Conservation (phyloP, 2,888 invertebrate genomes). For the Drosophila mettleri region DNA sequence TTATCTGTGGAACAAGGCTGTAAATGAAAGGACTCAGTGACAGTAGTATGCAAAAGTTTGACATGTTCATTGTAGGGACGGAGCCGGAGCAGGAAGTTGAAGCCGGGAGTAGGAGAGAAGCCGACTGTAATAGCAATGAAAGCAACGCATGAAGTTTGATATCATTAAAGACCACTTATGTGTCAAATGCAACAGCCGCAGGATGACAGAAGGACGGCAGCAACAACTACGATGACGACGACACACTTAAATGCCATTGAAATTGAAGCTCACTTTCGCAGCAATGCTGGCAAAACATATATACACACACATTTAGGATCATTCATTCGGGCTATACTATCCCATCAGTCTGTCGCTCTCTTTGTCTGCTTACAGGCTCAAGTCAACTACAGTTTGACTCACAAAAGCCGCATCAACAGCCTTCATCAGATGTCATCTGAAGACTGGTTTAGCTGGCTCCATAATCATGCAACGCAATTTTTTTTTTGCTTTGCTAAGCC, state of each 20-base stretch:
- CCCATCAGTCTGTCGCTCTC: neutral
- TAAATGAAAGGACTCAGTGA: constrained; percentile 62
- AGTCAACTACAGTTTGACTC: constrained; percentile 52
- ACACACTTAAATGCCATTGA: constrained; percentile 70
- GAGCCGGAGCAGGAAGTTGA: neutral
- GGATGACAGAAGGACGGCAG: constrained; percentile 24
- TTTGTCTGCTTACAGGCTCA: constrained; percentile 21
- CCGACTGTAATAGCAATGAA: constrained; percentile 49
- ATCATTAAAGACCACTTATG: constrained; percentile 76
- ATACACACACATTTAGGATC: constrained; percentile 5
- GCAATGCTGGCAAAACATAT: constrained; percentile 59
- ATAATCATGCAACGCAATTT: constrained; percentile 25
- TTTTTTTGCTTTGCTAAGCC: constrained; percentile 27
- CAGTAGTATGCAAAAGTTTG: constrained; percentile 64
- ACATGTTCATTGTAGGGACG: constrained; percentile 53
- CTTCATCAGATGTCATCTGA: constrained; percentile 36
- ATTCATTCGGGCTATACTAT: neutral
- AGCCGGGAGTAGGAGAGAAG: constrained; percentile 3
- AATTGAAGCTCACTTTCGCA: constrained; percentile 71
- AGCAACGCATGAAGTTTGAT: constrained; percentile 64
- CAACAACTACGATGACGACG: constrained; percentile 15
- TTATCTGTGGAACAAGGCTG: constrained; percentile 37
- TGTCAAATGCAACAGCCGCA: constrained; percentile 70
- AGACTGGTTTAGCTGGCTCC: constrained; percentile 25
- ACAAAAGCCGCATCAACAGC: constrained; percentile 62